Conservation (phyloP, 2,888 invertebrate genomes). For the Melanotus villosus region DNA sequence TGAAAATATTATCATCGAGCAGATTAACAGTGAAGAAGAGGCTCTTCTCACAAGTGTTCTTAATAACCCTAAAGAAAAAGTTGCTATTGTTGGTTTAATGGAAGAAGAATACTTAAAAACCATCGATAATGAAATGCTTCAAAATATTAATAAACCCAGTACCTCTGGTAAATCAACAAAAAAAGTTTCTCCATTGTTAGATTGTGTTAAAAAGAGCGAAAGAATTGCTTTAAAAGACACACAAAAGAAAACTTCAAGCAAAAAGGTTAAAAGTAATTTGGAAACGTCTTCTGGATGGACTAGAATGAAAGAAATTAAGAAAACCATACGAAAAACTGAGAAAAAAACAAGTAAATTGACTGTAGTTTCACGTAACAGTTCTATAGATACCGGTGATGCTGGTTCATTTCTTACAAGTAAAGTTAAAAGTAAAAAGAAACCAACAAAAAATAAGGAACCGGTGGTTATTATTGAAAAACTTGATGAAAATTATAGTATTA, state of each 20-base stretch:
- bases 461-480: neutral
- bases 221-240: neutral
- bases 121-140: conserved; percentile 28
- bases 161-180: neutral
- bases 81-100: conserved; percentile 55
- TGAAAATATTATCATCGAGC: conserved; percentile 54
- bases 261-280: neutral
- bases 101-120: conserved; percentile 59
- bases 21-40: conserved; percentile 53
- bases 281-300: conserved; percentile 51
- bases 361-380: conserved; percentile 11
- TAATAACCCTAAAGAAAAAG: conserved; percentile 48
- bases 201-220: neutral
- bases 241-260: neutral
- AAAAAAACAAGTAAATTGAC: conserved; percentile 45
- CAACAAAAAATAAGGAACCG: neutral
- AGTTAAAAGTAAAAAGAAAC: neutral
- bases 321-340: conserved; percentile 43
- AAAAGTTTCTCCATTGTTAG: neutral
- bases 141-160: neutral
- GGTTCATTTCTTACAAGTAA: neutral
- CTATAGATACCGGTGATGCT: neutral
- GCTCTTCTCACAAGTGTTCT: conserved; percentile 11
- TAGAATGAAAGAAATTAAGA: conserved; percentile 54
- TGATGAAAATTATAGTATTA: neutral